Evolutionary conservation across 1,140 invertebrate genomes (phyloP), one percentile per base, ranked within the genome.

Genomic region (Sminthurinus signatus): DNA sequence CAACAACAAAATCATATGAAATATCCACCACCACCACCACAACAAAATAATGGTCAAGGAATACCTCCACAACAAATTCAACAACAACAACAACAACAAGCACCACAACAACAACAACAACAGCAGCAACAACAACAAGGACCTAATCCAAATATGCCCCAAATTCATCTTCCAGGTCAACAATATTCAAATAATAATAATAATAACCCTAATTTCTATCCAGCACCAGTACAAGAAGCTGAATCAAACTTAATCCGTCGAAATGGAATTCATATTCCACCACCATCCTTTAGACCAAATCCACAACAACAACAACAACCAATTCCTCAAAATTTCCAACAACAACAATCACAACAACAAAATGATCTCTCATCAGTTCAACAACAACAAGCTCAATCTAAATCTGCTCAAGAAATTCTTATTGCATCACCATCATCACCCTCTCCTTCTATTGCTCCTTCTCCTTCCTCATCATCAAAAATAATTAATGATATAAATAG

Each of bases 161-260:
- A 56, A 42, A 56, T 56, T 23, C 54, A 56, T 56, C 32, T 56
- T 29, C 54, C 54, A n/a, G 54, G 54, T n/a, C 54, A 56, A 56
- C 5, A 31, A 10, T 54, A 54, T 31, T n/a, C n/a, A n/a, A n/a
- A n/a, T n/a, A n/a, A n/a, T n/a, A n/a, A n/a, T n/a, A n/a, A n/a
- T n/a, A n/a, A n/a, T n/a, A n/a, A n/a, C n/a, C 54, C 10, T 8
- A 14, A 23, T 19, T 56, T 39, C 23, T 56, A 36, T 10, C 54
- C 54, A 39, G 54, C 54, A 2, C n/a, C n/a, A n/a, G 36, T 56
- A 5, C 36, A 27, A 25, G 54, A 56, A 23, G 28, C 54, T 4
- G 36, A 56, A 17, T 36, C 5, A 10, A 56, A 56, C 21, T 56
- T 56, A 27, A 56, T 56, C 54, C 54, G 54, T 12, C 3, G 54